Conservation (phyloP, 2,113 vertebrate genomes). For the Myxocyprinus asiaticus region DNA sequence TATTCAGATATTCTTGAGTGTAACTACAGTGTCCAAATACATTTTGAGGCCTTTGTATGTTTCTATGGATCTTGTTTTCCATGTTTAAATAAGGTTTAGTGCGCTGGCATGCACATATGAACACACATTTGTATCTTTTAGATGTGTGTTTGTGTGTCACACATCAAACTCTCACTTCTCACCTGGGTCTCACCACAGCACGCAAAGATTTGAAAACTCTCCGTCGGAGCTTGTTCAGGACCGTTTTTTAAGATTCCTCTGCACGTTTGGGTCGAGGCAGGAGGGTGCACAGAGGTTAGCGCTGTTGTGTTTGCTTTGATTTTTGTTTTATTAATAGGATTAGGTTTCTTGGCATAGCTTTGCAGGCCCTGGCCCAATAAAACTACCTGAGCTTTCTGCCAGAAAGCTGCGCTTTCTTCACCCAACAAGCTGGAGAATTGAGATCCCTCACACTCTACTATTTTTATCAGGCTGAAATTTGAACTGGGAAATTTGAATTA, state of each 20-base stretch:
- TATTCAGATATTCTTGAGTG: no score
- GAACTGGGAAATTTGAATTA: not conserved
- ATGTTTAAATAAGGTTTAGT: not conserved
- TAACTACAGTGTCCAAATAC: no score
- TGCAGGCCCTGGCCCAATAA: conserved; percentile 55
- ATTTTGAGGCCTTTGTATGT: no score
- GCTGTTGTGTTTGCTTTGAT: conserved; percentile 69
- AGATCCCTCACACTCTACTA: not conserved
- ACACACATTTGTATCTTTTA: not conserved
- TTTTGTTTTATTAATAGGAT: conserved; percentile 69
- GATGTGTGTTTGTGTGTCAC: conserved; percentile 1
- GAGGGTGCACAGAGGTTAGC: conserved; percentile 40
- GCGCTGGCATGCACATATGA: no score
- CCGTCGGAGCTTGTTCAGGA: conserved; percentile 28
- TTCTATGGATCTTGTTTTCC: not conserved
- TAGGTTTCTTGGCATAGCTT: conserved; percentile 57
- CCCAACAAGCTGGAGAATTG: conserved; percentile 44
- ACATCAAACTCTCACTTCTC: conserved; percentile 28
- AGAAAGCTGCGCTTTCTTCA: conserved; percentile 60
- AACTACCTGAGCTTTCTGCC: conserved; percentile 60
- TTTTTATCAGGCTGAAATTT: conserved; percentile 29
- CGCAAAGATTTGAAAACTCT: conserved; percentile 46
- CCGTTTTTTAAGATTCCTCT: conserved; percentile 52
- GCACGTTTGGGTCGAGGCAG: not conserved
- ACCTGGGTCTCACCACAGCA: conserved; percentile 43